Evolutionary conservation across 2,113 vertebrate genomes (phyloP), one percentile per base, ranked within the genome.

Genomic region (Litocranius walleri): DNA sequence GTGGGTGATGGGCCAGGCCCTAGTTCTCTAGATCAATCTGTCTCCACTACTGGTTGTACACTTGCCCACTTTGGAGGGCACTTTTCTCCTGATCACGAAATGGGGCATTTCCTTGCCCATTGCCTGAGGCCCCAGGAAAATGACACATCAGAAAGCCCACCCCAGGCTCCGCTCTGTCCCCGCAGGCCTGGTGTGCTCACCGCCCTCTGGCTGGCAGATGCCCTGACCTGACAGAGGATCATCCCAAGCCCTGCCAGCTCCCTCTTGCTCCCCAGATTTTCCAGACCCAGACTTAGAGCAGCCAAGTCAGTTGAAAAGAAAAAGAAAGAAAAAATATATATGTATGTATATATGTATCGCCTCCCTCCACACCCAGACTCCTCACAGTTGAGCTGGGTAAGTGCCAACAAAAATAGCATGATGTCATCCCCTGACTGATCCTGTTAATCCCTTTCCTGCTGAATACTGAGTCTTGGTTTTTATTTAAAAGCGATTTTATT

Each of bases 401-500:
- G 45, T 14, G 97, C 97, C 97, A 98, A 97, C n/a, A 84, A 95
- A 94, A 98, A 97, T 77, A 98, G 30, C 33, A 94, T 97, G 97
- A 98, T 97, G 97, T 97, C 97, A 98, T 96, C 64, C 71, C 86
- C 54, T 5, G 12, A 85, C 96, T 97, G 97, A 97, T 98, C 96
- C 90, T 59, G 92, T 89, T 95, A 97, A 98, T 98, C 96, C 97
- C 81, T 96, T 97, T 98, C 93, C 95, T 97, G 96, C 64, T 40
- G 50, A 98, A 96, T 97, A 97, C 59, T 61, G 71, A 97, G 85
- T 84, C 97, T 97, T 91, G 77, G 90, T 97, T 98, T 98, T 98
- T 98, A 93, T 97, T 97, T 98, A 96, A 98, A 98, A 96, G 91
- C 1, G 8, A 96, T 98, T 98, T 96, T 98, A 98, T 95, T 98